phyloP scores from a whole-genome alignment of 2,797 vertebrate genomes.

The Ficedula albicollis region DNA sequence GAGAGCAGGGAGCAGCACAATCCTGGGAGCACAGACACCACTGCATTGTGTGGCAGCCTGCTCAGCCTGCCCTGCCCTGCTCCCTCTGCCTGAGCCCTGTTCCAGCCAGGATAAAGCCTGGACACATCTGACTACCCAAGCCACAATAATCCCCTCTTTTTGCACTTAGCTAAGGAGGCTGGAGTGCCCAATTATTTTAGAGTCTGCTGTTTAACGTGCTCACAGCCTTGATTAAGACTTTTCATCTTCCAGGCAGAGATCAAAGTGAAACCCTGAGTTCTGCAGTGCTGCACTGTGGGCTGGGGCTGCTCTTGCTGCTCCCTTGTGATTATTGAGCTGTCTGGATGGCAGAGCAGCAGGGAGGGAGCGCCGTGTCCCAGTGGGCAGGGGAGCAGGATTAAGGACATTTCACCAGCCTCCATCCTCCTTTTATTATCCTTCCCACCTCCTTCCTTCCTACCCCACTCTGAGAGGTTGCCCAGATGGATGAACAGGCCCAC shows the following conservation, averaged over 20 bases:
- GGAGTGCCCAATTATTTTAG: background rate
- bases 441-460: background rate
- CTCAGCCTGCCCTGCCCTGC: background rate
- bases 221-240: conserved; percentile 45
- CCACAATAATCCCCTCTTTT: background rate
- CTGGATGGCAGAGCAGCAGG: background rate
- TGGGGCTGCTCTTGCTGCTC: background rate
- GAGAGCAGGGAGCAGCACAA: background rate
- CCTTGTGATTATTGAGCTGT: background rate
- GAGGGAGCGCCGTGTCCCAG: background rate
- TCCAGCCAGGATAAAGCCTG: background rate
- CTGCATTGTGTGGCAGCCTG: background rate
- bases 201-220: background rate
- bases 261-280: conserved; percentile 21
- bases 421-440: background rate
- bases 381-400: background rate
- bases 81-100: background rate
- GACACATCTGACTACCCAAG: background rate
- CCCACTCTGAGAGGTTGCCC: background rate
- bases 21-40: rapidly evolving
- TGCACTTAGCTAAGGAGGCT: background rate
- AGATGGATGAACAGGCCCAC: background rate
- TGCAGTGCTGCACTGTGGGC: background rate
- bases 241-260: conserved; percentile 26
- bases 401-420: background rate